Percentiles rank a stretch among this genome's conserved stretches.
Evolutionary conservation across 2,113 vertebrate genomes (phyloP).

Genomic region (Misgurnus anguillicaudatus): DNA sequence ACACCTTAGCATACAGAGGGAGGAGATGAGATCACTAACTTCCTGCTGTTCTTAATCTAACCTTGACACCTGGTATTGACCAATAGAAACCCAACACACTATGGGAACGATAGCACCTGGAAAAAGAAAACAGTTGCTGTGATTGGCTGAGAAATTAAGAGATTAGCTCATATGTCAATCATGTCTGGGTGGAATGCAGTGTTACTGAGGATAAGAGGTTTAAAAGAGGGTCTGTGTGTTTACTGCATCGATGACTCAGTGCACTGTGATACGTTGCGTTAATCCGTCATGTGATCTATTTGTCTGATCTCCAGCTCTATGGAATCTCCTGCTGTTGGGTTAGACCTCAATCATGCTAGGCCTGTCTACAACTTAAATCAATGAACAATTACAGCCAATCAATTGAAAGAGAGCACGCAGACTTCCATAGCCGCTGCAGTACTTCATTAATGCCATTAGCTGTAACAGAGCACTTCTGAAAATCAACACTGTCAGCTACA

Average conservation of each 20-base stretch:
- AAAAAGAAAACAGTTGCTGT: background rate
- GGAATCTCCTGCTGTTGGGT: slow-evolving; percentile 21
- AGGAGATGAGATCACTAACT: slow-evolving; percentile 28
- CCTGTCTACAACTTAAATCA: slow-evolving; percentile 13
- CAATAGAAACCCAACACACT: background rate
- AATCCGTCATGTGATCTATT: slow-evolving; percentile 47
- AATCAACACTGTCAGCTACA: slow-evolving; percentile 1
- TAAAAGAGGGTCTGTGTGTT: slow-evolving; percentile 35
- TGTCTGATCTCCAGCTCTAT: slow-evolving; percentile 37
- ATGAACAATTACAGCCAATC: slow-evolving; percentile 22
- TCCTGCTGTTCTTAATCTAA: slow-evolving; percentile 35
- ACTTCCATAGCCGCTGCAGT: background rate
- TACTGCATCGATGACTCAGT: slow-evolving; percentile 34
- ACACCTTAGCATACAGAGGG: slow-evolving; percentile 7
- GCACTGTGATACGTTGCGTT: slow-evolving; percentile 24
- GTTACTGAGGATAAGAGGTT: slow-evolving; percentile 30
- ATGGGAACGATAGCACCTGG: slow-evolving; percentile 24
- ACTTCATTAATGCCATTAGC: slow-evolving; percentile 26
- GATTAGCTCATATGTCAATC: slow-evolving; percentile 50
- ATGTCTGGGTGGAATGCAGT: slow-evolving; percentile 3
- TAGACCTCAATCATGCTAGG: slow-evolving; percentile 1
- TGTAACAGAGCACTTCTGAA: slow-evolving; percentile 5
- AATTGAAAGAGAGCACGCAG: background rate
- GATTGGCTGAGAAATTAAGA: slow-evolving; percentile 22
- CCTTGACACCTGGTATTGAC: slow-evolving; percentile 4